Evolutionary conservation across 2,113 vertebrate genomes (phyloP).

Genomic region (Pelvicachromis taeniatus): DNA sequence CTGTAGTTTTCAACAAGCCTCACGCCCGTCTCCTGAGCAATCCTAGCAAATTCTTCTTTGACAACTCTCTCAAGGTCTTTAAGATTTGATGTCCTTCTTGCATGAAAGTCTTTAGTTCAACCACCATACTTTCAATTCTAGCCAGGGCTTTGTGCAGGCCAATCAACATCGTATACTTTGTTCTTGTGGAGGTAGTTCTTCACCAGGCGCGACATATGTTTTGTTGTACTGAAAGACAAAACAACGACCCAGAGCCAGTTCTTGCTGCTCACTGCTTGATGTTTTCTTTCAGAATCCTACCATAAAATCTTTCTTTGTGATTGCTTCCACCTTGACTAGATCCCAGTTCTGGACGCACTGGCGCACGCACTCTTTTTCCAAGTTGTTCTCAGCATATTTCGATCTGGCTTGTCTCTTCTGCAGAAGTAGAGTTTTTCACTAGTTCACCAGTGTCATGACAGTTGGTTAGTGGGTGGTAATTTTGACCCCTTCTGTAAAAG

Average conservation of each 20-base stretch:
- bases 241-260: background rate
- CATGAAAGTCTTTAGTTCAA: background rate
- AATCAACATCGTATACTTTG: background rate
- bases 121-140: background rate
- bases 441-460: background rate
- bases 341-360: background rate
- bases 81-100: background rate
- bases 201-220: background rate
- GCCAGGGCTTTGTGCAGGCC: background rate
- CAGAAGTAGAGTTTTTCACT: background rate
- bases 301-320: background rate
- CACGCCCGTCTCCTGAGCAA: background rate
- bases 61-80: background rate
- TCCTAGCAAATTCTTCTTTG: background rate
- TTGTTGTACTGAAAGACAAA: background rate
- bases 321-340: background rate
- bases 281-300: background rate
- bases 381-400: background rate
- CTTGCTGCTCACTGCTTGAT: background rate
- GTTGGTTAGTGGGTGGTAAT: background rate
- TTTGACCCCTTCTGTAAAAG: background rate
- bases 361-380: background rate
- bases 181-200: background rate
- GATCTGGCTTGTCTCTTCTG: background rate
- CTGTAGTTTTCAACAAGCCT: rapidly evolving